phyloP scores from a whole-genome alignment of 2,113 vertebrate genomes.

The Coptodon rendalli region DNA sequence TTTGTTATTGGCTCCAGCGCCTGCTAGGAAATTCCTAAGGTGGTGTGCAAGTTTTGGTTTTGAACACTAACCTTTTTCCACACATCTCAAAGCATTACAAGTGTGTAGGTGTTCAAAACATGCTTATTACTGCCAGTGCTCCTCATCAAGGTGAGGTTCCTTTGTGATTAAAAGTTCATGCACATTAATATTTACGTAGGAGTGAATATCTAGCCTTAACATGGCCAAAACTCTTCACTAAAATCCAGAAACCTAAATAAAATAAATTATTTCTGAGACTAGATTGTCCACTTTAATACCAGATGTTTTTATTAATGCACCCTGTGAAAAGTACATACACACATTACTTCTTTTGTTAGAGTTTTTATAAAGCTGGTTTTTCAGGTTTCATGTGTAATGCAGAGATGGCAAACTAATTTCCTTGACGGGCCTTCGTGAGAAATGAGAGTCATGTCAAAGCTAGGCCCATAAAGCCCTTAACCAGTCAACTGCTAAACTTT shows the following conservation, averaged over 20 bases:
- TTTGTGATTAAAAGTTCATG: neutral
- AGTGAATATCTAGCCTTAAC: neutral
- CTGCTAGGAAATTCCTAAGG: neutral
- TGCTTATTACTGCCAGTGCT: neutral
- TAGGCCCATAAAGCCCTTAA: neutral
- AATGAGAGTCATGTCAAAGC: neutral
- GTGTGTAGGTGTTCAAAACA: neutral
- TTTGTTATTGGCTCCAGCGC: neutral
- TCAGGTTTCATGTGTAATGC: neutral
- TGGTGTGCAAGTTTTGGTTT: neutral
- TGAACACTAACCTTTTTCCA: neutral
- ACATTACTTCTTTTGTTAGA: neutral
- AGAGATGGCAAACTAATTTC: neutral
- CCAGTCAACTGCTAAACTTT: neutral
- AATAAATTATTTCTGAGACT: neutral
- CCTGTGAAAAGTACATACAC: accelerated
- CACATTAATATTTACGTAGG: accelerated
- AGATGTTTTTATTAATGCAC: neutral
- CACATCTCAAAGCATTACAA: neutral
- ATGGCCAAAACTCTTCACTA: neutral
- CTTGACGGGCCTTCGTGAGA: neutral
- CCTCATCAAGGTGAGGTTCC: neutral
- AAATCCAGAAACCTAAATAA: neutral
- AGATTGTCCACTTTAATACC: neutral
- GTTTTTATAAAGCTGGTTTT: accelerated